Evolutionary conservation across 2,113 vertebrate genomes (phyloP), one percentile per base, ranked within the genome.

Genomic region (Scopus umbretta): DNA sequence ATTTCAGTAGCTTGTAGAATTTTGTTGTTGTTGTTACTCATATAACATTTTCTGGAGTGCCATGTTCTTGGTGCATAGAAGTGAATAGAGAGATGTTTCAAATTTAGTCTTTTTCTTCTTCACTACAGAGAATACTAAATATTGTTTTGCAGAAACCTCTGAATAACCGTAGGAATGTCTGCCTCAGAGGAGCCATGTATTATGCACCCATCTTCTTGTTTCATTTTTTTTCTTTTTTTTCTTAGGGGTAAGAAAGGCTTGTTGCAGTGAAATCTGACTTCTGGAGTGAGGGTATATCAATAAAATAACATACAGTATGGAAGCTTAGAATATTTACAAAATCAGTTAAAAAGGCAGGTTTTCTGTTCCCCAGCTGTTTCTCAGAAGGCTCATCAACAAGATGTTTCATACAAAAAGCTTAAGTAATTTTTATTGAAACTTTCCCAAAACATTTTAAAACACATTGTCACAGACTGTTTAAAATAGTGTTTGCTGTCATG

Each of bases 81-180:
- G 19, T 71, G 53, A 53, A 27, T 15, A 92, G 61, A 75, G 68
- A 86, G 70, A 75, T 38, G 53, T 96, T 95, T 95, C 74, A 85
- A 68, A 85, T 87, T 80, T 73, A 70, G 49, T 90, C 89, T 92
- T 91, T 94, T 92, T 88, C 66, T 85, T 94, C 50, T 92, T 29
- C 42, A 89, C 45, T 88, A 92, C 29, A 90, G 78, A 96, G 95
- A 97, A 97, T 97, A 91, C 4, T 55, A 94, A 95, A 97, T 95
- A 91, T 53, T 95, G 80, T 94, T 97, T 91, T 92, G 80, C 86
- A 95, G 95, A 92, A 96, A 68, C 45, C 43, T 91, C 68, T 82
- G 86, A 97, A 86, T 95, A 94, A 94, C 84, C 85, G 66, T 82
- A 91, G 38, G 58, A 94, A 84, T 36, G 66, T 62, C 70, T 91